These are phyloP conservation scores for Cydia pomonella DNA, from an alignment of 1,140 invertebrate species.

Conservation along the genomic window DNA sequence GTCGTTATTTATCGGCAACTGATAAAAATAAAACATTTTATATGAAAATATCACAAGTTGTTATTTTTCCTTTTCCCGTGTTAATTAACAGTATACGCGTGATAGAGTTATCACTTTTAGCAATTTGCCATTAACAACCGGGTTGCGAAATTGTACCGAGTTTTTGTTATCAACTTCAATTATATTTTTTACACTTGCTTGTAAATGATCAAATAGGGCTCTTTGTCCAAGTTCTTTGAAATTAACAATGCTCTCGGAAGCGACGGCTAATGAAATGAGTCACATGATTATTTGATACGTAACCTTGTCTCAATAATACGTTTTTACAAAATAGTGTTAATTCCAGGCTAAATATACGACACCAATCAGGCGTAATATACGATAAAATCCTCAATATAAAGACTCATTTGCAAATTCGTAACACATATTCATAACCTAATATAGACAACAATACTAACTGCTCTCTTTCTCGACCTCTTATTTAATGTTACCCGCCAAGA, in stretches of 20 bases:
- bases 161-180: conserved; percentile 10
- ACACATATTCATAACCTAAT: conserved; percentile 25
- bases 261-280: conserved; percentile 7
- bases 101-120: conserved; percentile 21
- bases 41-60: neutral
- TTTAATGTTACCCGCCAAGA: neutral
- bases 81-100: neutral
- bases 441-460: conserved; percentile 16
- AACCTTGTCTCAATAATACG: neutral
- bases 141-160: neutral
- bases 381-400: conserved; percentile 28
- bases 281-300: neutral
- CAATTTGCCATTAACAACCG: conserved; percentile 7
- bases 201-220: neutral
- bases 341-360: conserved; percentile 3
- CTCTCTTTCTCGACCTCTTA: conserved; percentile 1
- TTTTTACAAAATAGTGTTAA: neutral
- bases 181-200: conserved; percentile 19
- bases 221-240: neutral
- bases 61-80: neutral
- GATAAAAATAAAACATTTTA: neutral
- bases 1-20: too few species aligned
- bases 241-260: neutral
- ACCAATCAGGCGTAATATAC: conserved; percentile 24
- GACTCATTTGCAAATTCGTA: conserved; percentile 31